These are phyloP conservation scores for Octopus sinensis DNA, from an alignment of 1,140 invertebrate genomes.

Conservation along the genomic window DNA sequence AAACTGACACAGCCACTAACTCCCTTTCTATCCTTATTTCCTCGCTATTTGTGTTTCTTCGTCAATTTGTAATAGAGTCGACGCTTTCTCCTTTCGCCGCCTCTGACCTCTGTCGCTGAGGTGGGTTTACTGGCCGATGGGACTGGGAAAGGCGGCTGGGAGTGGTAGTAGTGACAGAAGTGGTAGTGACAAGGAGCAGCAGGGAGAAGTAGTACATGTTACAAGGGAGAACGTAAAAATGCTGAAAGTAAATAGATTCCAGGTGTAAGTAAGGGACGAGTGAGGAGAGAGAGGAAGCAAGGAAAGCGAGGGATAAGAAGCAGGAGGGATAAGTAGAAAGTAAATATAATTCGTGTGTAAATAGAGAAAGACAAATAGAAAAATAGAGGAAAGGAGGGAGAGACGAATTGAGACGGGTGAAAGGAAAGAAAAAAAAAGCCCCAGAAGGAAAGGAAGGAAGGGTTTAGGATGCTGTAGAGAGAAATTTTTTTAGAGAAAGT, in stretches of 20 bases:
- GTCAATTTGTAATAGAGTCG: too few relatives aligned
- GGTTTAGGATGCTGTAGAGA: background rate
- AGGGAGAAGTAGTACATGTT: background rate
- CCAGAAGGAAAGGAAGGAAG: background rate
- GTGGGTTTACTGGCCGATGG: background rate
- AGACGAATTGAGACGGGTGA: background rate
- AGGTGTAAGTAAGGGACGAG: background rate
- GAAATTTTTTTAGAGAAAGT: background rate
- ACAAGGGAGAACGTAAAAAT: background rate
- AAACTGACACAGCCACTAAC: too few relatives aligned
- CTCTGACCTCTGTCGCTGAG: too few relatives aligned
- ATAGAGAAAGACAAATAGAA: background rate
- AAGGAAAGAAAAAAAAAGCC: background rate
- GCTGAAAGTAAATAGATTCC: background rate
- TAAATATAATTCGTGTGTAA: background rate
- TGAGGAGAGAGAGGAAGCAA: background rate
- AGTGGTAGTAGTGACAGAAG: background rate
- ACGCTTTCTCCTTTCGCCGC: too few relatives aligned
- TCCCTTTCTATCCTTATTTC: too few relatives aligned
- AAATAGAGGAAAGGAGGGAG: background rate
- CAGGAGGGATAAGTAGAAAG: background rate
- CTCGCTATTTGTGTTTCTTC: too few relatives aligned
- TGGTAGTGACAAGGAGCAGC: background rate
- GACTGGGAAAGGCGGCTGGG: background rate
- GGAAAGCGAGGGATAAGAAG: background rate